phyloP scores from a whole-genome alignment of 2,797 vertebrate genomes.

The Melanotaenia nigrans region DNA sequence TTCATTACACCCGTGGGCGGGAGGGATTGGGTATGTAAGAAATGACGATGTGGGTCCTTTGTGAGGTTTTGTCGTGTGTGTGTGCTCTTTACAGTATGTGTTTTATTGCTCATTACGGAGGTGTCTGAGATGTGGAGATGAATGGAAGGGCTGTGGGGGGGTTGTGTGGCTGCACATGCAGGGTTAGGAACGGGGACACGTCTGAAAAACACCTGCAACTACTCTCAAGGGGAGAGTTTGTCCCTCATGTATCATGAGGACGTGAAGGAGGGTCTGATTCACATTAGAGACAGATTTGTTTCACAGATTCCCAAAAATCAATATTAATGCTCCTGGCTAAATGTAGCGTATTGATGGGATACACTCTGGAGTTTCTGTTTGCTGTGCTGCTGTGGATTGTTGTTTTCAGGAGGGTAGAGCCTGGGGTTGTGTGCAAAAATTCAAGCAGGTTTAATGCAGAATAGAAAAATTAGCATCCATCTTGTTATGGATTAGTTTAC shows the following conservation, averaged over 20 bases:
- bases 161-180: conserved; percentile 20
- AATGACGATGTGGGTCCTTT: conserved; percentile 48
- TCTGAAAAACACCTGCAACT: conserved; percentile 20
- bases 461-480: too few relatives aligned
- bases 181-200: conserved; percentile 9
- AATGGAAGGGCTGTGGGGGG: conserved; percentile 60
- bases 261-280: background rate
- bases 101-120: conserved; percentile 84
- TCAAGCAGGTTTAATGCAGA: too few relatives aligned
- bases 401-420: background rate
- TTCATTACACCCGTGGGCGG: conserved; percentile 57
- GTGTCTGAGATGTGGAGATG: conserved; percentile 79
- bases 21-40: conserved; percentile 25
- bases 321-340: background rate
- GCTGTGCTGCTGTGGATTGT: background rate
- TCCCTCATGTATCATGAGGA: background rate
- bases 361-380: background rate
- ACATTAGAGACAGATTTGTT: background rate
- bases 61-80: conserved; percentile 48
- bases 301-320: background rate
- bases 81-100: conserved; percentile 59
- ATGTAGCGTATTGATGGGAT: background rate
- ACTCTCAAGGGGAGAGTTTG: accelerated
- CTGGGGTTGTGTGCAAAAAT: too few relatives aligned
- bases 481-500: too few relatives aligned